Evolutionary conservation across 2,113 vertebrate species (phyloP).

Genomic region (Cyanoliseus patagonus): DNA sequence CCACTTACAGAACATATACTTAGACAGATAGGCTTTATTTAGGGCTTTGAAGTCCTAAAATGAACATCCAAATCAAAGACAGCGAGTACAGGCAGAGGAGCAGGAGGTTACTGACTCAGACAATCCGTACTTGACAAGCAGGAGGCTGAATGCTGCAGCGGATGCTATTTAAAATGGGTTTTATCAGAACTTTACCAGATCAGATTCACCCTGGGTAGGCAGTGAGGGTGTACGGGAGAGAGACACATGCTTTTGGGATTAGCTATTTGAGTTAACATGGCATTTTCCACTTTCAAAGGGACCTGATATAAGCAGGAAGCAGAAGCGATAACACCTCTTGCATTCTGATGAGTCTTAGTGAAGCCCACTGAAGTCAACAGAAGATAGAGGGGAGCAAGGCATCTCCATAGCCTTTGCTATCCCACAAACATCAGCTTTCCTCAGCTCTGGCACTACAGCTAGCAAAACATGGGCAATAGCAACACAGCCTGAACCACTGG

Average conservation of each 20-base stretch:
- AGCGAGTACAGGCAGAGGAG: background rate
- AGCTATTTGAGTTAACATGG: background rate
- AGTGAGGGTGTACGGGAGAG: background rate
- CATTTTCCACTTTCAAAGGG: background rate
- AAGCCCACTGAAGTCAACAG: background rate
- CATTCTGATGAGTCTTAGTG: background rate
- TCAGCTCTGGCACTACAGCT: background rate
- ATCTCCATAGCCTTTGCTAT: background rate
- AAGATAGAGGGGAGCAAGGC: background rate
- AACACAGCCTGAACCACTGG: background rate
- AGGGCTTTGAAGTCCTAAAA: background rate
- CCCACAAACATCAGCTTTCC: background rate
- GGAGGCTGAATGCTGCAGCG: background rate
- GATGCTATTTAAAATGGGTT: background rate
- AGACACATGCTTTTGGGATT: background rate
- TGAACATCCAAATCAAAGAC: background rate
- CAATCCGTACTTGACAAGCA: background rate
- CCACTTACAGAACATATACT: background rate
- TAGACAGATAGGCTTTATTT: background rate
- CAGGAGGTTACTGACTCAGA: background rate
- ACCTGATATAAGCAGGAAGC: background rate
- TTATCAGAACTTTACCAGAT: background rate
- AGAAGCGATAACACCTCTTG: background rate
- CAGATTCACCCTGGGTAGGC: accelerated
- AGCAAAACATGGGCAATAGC: background rate